These are phyloP conservation scores for Cyanoramphus novaezelandiae DNA, from an alignment of 2,113 vertebrate genomes.

Conservation along the genomic window DNA sequence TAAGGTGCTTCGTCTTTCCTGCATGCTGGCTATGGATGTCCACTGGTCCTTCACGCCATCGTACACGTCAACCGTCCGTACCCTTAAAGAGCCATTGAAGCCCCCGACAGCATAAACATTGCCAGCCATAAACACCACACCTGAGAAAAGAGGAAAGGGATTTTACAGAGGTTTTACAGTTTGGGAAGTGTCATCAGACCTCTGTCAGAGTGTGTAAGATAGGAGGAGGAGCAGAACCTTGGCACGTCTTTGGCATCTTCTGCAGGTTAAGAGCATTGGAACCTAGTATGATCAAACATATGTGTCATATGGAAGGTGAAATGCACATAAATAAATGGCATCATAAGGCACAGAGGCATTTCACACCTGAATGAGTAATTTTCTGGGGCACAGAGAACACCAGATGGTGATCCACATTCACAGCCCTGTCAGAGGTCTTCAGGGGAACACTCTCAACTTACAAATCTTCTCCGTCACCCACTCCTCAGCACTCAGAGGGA, in stretches of 20 bases:
- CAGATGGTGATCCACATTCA: constrained; percentile 2
- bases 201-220: neutral
- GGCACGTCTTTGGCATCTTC: neutral
- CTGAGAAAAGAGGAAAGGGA: constrained; percentile 51
- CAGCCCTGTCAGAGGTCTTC: neutral
- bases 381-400: neutral
- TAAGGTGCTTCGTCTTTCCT: constrained; percentile 91
- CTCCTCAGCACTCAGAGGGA: neutral
- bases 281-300: neutral
- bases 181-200: rapidly evolving
- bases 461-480: neutral
- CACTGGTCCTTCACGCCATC: constrained; percentile 90
- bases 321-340: neutral
- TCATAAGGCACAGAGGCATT: neutral
- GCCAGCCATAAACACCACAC: constrained; percentile 91
- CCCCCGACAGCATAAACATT: constrained; percentile 91
- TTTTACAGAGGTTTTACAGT: neutral
- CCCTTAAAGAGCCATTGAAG: constrained; percentile 91
- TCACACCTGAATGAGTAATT: neutral
- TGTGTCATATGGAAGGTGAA: neutral
- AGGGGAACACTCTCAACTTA: neutral
- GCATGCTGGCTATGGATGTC: constrained; percentile 91
- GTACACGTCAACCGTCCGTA: constrained; percentile 91
- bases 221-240: neutral
- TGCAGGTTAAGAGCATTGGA: neutral